These are phyloP conservation scores for Melanotaenia trifasciata DNA, from an alignment of 2,797 vertebrate species.

Conservation along the genomic window DNA sequence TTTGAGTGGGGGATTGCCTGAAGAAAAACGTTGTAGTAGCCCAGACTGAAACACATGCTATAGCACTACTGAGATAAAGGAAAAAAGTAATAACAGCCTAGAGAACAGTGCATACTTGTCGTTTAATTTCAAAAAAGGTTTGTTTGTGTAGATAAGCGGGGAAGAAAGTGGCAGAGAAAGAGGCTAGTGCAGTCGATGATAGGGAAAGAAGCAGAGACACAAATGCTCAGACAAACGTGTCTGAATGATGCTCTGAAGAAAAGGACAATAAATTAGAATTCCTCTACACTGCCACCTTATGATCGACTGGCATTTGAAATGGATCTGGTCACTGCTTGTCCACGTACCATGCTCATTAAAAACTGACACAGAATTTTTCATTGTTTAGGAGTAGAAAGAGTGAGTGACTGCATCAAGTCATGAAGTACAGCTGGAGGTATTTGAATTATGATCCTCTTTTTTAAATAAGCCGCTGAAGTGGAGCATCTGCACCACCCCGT, in stretches of 20 bases:
- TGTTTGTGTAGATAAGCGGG: neutral
- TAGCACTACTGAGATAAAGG: conserved; percentile 28
- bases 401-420: conserved; percentile 23
- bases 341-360: neutral
- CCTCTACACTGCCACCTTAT: conserved; percentile 12
- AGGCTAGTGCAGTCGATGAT: neutral
- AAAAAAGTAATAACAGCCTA: conserved; percentile 13
- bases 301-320: conserved; percentile 1
- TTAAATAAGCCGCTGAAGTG: conserved; percentile 1
- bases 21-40: conserved; percentile 61
- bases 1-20: conserved; percentile 64
- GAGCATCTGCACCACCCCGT: conserved; percentile 65
- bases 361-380: conserved; percentile 9
- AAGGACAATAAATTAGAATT: neutral
- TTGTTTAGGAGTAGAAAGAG: conserved; percentile 32
- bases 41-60: conserved; percentile 40
- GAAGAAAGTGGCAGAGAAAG: neutral
- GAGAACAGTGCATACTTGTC: conserved; percentile 10
- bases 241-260: conserved; percentile 18
- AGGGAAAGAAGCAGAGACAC: neutral
- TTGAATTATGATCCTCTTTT: neutral
- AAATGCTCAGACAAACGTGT: conserved; percentile 13
- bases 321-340: conserved; percentile 8
- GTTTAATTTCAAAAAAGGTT: conserved; percentile 3
- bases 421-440: conserved; percentile 29